These are phyloP conservation scores for Trichonephila inaurata DNA, from an alignment of 1,140 invertebrate species.

Conservation along the genomic window DNA sequence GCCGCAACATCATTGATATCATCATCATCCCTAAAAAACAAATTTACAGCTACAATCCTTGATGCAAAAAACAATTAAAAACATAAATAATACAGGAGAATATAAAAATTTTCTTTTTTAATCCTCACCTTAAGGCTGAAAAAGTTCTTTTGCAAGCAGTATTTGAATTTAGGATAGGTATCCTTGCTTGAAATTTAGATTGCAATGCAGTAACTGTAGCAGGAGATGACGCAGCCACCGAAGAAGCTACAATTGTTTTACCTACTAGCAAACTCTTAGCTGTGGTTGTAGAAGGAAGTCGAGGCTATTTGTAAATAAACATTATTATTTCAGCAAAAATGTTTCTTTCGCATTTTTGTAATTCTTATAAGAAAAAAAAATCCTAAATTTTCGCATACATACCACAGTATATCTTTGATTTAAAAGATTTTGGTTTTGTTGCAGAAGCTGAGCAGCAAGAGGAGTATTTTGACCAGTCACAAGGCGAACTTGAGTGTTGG, in stretches of 20 bases:
- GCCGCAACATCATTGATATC: slow-evolving; percentile 99
- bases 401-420: slow-evolving; percentile 70
- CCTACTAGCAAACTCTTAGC: slow-evolving; percentile 64
- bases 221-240: slow-evolving; percentile 76
- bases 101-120: neutral
- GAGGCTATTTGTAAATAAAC: neutral
- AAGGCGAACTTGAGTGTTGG: slow-evolving; percentile 61
- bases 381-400: neutral
- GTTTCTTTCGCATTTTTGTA: no score
- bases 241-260: slow-evolving; percentile 73
- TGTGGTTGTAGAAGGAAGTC: neutral
- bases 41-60: neutral
- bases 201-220: slow-evolving; percentile 74
- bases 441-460: slow-evolving; percentile 49
- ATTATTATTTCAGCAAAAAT: neutral
- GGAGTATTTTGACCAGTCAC: slow-evolving; percentile 43
- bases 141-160: slow-evolving; percentile 84
- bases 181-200: slow-evolving; percentile 78
- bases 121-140: slow-evolving; percentile 62
- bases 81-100: neutral
- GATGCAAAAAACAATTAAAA: neutral
- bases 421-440: slow-evolving; percentile 35
- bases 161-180: slow-evolving; percentile 81
- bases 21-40: slow-evolving; percentile 87
- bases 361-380: no score